Conservation (phyloP, 2,797 vertebrate species). For the Gambusia yucatana region DNA sequence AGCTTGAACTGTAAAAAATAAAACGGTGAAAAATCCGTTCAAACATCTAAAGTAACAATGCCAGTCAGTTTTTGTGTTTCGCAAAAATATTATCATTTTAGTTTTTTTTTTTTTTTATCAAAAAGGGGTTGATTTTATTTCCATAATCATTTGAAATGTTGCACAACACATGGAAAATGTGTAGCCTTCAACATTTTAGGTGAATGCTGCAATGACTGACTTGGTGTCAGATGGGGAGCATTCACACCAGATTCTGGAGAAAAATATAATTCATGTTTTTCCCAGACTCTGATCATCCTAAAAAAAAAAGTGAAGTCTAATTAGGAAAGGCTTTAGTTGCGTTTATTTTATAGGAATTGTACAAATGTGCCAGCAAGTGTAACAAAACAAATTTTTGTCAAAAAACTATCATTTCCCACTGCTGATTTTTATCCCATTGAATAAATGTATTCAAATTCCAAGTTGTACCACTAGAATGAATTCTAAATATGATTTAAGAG, state of each 20-base stretch:
- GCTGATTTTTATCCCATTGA: neutral
- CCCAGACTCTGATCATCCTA: neutral
- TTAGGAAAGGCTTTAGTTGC: neutral
- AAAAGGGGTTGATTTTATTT: neutral
- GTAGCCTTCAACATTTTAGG: too few relatives aligned
- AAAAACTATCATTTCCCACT: neutral
- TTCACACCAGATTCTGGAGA: neutral
- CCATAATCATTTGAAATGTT: neutral
- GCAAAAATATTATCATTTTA: too few relatives aligned
- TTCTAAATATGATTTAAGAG: neutral
- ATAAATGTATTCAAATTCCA: neutral
- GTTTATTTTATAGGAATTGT: neutral
- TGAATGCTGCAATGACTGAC: too few relatives aligned
- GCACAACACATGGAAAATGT: too few relatives aligned
- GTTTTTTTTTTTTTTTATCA: neutral
- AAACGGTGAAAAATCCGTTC: neutral
- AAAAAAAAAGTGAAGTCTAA: neutral
- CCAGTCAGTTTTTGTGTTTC: neutral
- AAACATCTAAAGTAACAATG: neutral
- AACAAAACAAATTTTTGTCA: neutral
- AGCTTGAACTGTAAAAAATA: neutral
- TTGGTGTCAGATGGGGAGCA: neutral
- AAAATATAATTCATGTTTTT: neutral
- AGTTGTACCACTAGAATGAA: slow-evolving; percentile 19
- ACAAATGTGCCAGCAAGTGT: neutral